Percentiles rank a stretch among this genome's conserved stretches.
These are phyloP conservation scores for Nymphalis polychloros DNA, from an alignment of 2,888 invertebrate genomes.

Conservation along the genomic window DNA sequence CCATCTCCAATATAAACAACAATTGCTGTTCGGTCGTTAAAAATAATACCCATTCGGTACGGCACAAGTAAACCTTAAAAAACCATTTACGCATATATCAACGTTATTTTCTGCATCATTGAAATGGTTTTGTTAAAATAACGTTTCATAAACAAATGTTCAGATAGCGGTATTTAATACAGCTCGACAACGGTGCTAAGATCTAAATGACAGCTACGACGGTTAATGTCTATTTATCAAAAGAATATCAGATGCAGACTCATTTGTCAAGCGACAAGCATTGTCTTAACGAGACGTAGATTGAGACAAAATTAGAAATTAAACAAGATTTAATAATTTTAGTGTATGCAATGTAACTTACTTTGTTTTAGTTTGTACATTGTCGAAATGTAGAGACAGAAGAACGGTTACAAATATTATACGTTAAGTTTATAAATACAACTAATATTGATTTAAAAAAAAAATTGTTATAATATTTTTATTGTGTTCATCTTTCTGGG, in stretches of 20 bases:
- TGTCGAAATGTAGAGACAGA: background rate
- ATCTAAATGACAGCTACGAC: background rate
- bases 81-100: background rate
- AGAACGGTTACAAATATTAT: background rate
- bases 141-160: background rate
- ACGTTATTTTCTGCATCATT: background rate
- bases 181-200: background rate
- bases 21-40: constrained; percentile 24
- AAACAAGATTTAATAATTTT: too few relatives aligned
- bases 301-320: too few relatives aligned
- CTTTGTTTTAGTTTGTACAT: background rate
- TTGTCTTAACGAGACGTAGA: too few relatives aligned
- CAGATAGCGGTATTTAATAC: background rate
- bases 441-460: too few relatives aligned
- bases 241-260: background rate
- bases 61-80: background rate
- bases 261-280: background rate
- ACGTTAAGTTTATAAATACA: too few relatives aligned
- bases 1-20: constrained; percentile 27
- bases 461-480: too few relatives aligned
- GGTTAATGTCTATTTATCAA: background rate
- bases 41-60: constrained; percentile 14
- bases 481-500: too few relatives aligned
- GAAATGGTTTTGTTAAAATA: background rate
- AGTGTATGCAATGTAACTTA: background rate